Base-by-base conservation (phyloP, 2,113 vertebrate species). In the Oryzias melastigma region DNA sequence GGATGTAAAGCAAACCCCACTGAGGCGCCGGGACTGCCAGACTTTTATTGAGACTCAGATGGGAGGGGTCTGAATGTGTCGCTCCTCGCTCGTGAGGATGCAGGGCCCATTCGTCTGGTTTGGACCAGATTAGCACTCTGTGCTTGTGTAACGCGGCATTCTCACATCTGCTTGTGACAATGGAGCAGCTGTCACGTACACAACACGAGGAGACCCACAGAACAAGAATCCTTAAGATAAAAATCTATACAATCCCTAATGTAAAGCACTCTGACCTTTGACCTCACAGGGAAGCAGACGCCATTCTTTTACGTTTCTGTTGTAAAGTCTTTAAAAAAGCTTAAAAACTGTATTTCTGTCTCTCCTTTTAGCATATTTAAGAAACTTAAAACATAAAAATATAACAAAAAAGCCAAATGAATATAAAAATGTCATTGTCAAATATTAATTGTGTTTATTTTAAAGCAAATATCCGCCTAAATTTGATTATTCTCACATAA, bases 1-100 rank as follows among this genome's bases (percentile, higher is more conserved):
- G 85, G 78, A 88, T 84, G 83, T 66, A 43, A 68, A 13, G 51
- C 71, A 79, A 89, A 89, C 82, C 79, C 75, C 85, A 43, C 20
- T 1, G 17, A 47, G 14, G 35, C 42, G 27, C 58, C 25, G 45
- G 0, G 14, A 41, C 35, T 5, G 0, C 25, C 16, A 24, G 7
- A 12, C 50, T 77, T 90, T 89, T 93, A 91, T 93, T 86, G 29
- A 29, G 0, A 3, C 10, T 1, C 15, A 51, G 52, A n/a, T 5
- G 78, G 81, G 82, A 85, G 85, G 85, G 80, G 87, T 73, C 14
- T 35, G 63, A 58, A 72, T 57, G 71, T 65, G 77, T 19, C 53
- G 45, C 63, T 60, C 63, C 67, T 63, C 18, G 12, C 64, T 41
- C 7, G 4, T 55, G 58, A 61, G 66, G 61, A 27, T 52, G 62